phyloP scores from a whole-genome alignment of 2,797 vertebrate species.

The Meriones psammophilus region DNA sequence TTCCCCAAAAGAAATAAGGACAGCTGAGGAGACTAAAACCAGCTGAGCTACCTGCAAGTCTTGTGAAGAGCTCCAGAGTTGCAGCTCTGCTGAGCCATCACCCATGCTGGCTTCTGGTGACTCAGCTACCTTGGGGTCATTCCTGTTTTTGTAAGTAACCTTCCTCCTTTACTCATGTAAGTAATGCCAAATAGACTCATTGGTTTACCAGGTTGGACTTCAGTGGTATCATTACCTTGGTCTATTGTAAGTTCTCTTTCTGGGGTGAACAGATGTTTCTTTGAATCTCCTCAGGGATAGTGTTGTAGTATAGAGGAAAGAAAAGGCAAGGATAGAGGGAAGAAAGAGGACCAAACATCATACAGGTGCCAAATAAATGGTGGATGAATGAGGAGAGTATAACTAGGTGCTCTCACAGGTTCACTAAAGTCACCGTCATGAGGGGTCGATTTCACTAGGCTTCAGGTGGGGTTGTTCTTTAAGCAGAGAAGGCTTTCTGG shows the following conservation, averaged over 20 bases:
- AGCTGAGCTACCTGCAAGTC: neutral
- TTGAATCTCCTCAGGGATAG: neutral
- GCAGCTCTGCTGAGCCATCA: neutral
- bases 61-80: neutral
- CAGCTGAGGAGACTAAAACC: neutral
- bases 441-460: neutral
- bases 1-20: neutral
- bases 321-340: neutral
- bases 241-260: neutral
- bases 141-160: neutral
- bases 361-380: neutral
- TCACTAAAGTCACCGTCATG: neutral
- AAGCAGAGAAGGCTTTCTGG: neutral
- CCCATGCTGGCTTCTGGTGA: neutral
- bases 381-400: neutral
- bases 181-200: neutral
- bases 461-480: neutral
- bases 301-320: neutral
- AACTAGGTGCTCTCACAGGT: neutral
- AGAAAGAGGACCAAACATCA: neutral
- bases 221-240: too few species aligned
- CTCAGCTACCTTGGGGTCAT: neutral
- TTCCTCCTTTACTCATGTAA: too few species aligned
- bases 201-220: neutral
- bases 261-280: neutral